A percentile compares a stretch with the other conserved stretches of the same genome.
These are phyloP conservation scores for Portevinia maculata DNA, from an alignment of 2,888 invertebrate genomes.

Conservation along the genomic window DNA sequence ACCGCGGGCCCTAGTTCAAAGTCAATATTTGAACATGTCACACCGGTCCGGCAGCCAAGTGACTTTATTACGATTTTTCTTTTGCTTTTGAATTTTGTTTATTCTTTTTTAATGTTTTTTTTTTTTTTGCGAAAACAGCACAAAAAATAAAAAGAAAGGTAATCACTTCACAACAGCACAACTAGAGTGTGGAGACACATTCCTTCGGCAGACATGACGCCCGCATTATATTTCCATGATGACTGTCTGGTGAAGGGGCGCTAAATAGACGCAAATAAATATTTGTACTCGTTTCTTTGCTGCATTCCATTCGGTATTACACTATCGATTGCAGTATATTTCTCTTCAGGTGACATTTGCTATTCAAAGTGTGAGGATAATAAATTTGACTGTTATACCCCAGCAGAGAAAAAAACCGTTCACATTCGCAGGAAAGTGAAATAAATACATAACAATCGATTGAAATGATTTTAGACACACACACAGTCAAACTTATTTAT, in stretches of 20 bases:
- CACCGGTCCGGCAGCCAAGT: constrained; percentile 34
- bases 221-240: constrained; percentile 32
- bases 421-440: constrained; percentile 7
- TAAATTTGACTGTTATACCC: constrained; percentile 24
- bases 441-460: constrained; percentile 41
- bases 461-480: constrained; percentile 22
- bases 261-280: constrained; percentile 49
- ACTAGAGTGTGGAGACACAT: constrained; percentile 43
- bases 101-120: constrained; percentile 13
- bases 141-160: constrained; percentile 15
- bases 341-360: constrained; percentile 61
- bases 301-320: constrained; percentile 41
- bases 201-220: constrained; percentile 41
- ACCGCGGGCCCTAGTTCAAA: constrained; percentile 45
- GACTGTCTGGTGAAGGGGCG: constrained; percentile 7
- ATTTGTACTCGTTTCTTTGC: constrained; percentile 38
- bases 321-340: constrained; percentile 62
- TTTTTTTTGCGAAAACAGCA: constrained; percentile 11
- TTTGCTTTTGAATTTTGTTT: constrained; percentile 31
- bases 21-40: constrained; percentile 62
- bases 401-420: neutral
- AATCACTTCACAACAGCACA: constrained; percentile 17
- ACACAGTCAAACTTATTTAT: constrained; percentile 9
- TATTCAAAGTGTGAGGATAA: constrained; percentile 28
- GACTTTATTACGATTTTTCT: constrained; percentile 41